Base-by-base conservation (phyloP, 2,888 invertebrate genomes). In the Pristionchus japonicus region DNA sequence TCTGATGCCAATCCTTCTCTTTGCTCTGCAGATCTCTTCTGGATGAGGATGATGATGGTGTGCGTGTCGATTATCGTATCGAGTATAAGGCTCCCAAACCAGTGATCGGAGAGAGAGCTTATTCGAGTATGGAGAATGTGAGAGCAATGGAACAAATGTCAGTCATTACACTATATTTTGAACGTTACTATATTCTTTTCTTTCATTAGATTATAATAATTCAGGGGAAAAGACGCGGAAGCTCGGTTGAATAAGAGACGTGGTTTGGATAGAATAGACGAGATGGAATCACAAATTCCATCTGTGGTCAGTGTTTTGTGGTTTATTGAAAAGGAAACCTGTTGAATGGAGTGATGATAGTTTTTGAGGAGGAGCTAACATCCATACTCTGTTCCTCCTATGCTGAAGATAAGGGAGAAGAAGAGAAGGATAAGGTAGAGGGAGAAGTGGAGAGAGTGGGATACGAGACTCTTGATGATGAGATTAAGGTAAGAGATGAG, bases 391-490 rank as follows among this genome's bases (percentile, higher is more conserved):
- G 82, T 82, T 82, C 82, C 6, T 82, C 82, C 1, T n/a, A 49
- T 34, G 15, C 47, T 27, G 82, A 82, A 31, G 34, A 82, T n/a
- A 20, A 82, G 49, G 15, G 15, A 52, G n/a, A 49, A 34, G 82
- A 23, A 82, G 77, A 67, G 34, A 67, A 67, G 27, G 82, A 80
- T 3, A 17, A 47, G 80, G 27, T 13, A 13, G 80, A 82, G 27
- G 52, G n/a, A 4, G 82, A 49, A 31, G 49, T 40, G 49, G 52
- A 82, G 49, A 82, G 82, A 82, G 52, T 82, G 13, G 82, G 82
- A 82, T 13, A 82, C 49, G 82, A 82, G n/a, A 82, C 82, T 49
- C 82, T 82, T 49, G 82, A 82, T 49, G 52, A 49, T 6, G 52
- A 82, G 82, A 82, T 40, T 31, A 47, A 82, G 82, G 82, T 82